phyloP scores from a whole-genome alignment of 1,140 invertebrate species.

The Augochlora pura region DNA sequence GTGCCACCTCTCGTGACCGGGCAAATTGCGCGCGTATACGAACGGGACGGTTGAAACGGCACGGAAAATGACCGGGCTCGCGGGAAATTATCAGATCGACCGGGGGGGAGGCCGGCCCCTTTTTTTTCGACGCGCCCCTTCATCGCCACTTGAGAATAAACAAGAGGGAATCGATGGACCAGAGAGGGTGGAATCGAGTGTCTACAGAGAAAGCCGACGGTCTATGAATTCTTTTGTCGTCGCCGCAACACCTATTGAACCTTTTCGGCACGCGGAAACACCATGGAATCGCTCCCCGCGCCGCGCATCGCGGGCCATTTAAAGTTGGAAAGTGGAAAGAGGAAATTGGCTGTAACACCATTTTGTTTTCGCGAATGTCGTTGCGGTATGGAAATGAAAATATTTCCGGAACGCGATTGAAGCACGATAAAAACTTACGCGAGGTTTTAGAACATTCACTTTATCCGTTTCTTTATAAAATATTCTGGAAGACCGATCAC shows the following conservation, averaged over 20 bases:
- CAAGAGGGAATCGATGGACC: conserved; percentile 62
- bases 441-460: no score
- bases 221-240: conserved; percentile 60
- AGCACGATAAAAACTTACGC: no score
- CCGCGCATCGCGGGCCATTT: not conserved
- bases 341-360: not conserved
- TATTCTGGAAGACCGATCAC: no score
- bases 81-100: conserved; percentile 40
- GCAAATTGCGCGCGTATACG: not conserved
- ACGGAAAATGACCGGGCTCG: conserved; percentile 13
- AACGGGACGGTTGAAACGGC: not conserved
- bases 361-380: no score
- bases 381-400: no score
- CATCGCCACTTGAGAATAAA: conserved; percentile 59
- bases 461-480: no score
- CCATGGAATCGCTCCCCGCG: conserved; percentile 31
- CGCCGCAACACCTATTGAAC: conserved; percentile 28
- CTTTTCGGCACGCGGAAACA: conserved; percentile 36
- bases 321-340: no score
- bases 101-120: conserved; percentile 10
- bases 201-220: conserved; percentile 51
- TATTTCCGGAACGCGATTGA: no score
- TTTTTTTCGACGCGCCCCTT: conserved; percentile 40
- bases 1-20: not conserved
- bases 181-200: conserved; percentile 56